Evolutionary conservation across 2,113 vertebrate genomes (phyloP).

Genomic region (Colius striatus): DNA sequence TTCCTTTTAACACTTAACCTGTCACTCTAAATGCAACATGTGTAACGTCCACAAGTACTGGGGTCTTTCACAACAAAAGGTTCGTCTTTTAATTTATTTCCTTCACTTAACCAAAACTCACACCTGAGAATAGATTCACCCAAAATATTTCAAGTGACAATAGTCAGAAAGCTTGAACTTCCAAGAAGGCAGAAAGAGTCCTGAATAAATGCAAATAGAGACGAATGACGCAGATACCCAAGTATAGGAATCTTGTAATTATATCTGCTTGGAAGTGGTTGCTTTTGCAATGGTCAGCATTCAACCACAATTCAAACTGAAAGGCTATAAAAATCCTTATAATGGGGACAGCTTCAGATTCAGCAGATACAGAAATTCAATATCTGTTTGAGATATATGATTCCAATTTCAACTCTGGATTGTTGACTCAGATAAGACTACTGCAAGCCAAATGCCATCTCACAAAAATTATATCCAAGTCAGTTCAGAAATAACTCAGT

Average conservation of each 20-base stretch:
- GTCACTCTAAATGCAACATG: neutral
- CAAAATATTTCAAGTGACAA: neutral
- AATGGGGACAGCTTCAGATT: neutral
- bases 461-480: neutral
- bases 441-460: neutral
- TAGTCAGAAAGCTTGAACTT: neutral
- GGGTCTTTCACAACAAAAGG: neutral
- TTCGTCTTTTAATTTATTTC: neutral
- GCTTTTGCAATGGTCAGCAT: neutral
- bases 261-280: neutral
- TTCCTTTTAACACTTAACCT: neutral
- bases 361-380: neutral
- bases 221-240: neutral
- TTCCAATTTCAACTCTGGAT: neutral
- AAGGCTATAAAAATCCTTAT: neutral
- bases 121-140: neutral
- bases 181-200: neutral
- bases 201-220: neutral
- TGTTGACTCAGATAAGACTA: neutral
- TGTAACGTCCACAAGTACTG: neutral
- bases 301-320: neutral
- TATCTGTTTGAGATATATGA: neutral
- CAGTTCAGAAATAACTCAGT: neutral
- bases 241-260: neutral
- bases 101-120: neutral